These are phyloP conservation scores for Antedon mediterranea DNA, from an alignment of 53 echinoderm and acorn worm genomes.

Conservation along the genomic window DNA sequence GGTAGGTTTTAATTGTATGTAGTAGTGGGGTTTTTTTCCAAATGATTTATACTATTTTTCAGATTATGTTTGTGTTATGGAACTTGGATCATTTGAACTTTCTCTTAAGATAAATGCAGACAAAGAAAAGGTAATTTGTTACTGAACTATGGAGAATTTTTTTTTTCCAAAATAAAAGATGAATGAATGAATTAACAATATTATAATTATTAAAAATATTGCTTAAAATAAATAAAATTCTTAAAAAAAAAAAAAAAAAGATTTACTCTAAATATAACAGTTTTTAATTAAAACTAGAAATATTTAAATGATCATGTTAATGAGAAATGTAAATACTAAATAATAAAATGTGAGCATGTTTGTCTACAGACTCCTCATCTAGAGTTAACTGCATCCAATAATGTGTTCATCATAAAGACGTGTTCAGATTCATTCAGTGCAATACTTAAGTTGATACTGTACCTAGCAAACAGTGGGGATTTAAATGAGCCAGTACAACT, in stretches of 20 bases:
- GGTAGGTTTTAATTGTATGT: too few species aligned
- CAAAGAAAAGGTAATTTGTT: slow-evolving; percentile 47
- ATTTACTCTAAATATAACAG: too few species aligned
- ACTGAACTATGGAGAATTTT: too few species aligned
- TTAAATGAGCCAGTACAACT: neutral
- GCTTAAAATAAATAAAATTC: too few species aligned
- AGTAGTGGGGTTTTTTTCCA: neutral
- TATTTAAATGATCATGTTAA: too few species aligned
- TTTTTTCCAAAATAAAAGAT: too few species aligned
- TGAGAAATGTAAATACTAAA: too few species aligned
- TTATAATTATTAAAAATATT: too few species aligned
- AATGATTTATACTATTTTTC: too few species aligned
- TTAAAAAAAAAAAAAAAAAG: too few species aligned
- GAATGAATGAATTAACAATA: too few species aligned
- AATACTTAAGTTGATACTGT: slow-evolving; percentile 53
- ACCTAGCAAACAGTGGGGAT: slow-evolving; percentile 87
- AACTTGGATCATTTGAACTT: slow-evolving; percentile 77
- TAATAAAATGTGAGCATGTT: too few species aligned
- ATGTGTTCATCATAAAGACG: slow-evolving; percentile 66
- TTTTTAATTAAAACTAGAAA: neutral
- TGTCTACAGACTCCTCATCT: slow-evolving; percentile 71
- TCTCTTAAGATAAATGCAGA: slow-evolving; percentile 57
- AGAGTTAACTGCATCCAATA: slow-evolving; percentile 68
- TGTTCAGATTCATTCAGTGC: slow-evolving; percentile 92
- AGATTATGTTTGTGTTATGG: slow-evolving; percentile 98